phyloP scores from a whole-genome alignment of 1,140 invertebrate genomes.

The Anagrus nilaparvatae region DNA sequence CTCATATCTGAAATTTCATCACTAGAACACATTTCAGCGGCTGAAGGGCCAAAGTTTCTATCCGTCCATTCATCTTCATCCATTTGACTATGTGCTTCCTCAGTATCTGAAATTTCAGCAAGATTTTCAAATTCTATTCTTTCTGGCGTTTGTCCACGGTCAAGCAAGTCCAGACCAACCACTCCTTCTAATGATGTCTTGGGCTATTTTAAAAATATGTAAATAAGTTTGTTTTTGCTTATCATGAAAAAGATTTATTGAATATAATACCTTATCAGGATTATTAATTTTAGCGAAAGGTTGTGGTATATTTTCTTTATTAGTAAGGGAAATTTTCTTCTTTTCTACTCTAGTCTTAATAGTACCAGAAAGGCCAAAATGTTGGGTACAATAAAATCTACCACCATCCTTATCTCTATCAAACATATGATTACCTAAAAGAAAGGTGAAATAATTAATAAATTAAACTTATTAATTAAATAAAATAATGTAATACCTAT shows the following conservation, averaged over 20 bases:
- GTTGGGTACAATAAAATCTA: slow-evolving; percentile 73
- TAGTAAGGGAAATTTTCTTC: slow-evolving; percentile 30
- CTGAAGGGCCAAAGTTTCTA: slow-evolving; percentile 73
- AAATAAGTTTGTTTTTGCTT: slow-evolving; percentile 2
- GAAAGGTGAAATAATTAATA: slow-evolving; percentile 1
- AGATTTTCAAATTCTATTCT: slow-evolving; percentile 67
- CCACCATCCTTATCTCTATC: slow-evolving; percentile 63
- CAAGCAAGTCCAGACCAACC: slow-evolving; percentile 47
- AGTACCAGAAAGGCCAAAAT: slow-evolving; percentile 55
- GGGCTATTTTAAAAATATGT: slow-evolving; percentile 17
- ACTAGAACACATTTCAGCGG: slow-evolving; percentile 57
- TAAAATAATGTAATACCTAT: slow-evolving; percentile 44
- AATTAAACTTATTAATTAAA: not conserved
- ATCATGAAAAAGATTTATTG: slow-evolving; percentile 4
- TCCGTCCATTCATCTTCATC: slow-evolving; percentile 92
- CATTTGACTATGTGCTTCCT: slow-evolving; percentile 67
- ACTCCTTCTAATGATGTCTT: slow-evolving; percentile 39
- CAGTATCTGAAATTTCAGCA: slow-evolving; percentile 53
- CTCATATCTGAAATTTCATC: slow-evolving; percentile 64
- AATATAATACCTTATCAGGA: slow-evolving; percentile 31
- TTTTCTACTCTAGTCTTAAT: slow-evolving; percentile 36
- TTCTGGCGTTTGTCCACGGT: slow-evolving; percentile 66
- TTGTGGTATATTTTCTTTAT: slow-evolving; percentile 40
- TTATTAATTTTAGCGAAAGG: slow-evolving; percentile 27
- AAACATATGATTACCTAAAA: slow-evolving; percentile 57